Evolutionary conservation across 2,888 invertebrate species (phyloP).

Genomic region (Spisula subtruncata): DNA sequence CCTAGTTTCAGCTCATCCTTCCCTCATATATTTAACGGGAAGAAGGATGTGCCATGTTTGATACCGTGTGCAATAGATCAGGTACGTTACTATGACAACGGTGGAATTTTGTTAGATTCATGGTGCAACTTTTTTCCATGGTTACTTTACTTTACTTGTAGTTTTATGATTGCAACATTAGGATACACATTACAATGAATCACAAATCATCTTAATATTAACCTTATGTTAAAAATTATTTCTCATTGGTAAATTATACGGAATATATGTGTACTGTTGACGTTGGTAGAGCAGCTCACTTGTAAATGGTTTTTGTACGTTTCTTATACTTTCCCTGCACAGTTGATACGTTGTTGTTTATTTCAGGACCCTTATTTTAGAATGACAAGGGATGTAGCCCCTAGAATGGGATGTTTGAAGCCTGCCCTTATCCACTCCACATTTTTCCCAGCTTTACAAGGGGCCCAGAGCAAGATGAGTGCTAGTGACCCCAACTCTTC

Average conservation of each 20-base stretch:
- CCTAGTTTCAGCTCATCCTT: slow-evolving; percentile 92
- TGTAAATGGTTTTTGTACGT: no score
- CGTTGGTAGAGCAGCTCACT: no score
- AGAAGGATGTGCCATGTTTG: slow-evolving; percentile 93
- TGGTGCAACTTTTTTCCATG: no score
- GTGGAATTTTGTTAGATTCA: neutral
- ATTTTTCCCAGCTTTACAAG: slow-evolving; percentile 98
- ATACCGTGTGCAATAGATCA: slow-evolving; percentile 99
- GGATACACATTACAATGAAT: no score
- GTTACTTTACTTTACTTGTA: no score
- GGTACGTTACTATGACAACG: slow-evolving; percentile 84
- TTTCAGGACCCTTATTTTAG: slow-evolving; percentile 98
- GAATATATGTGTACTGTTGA: no score
- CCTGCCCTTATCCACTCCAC: slow-evolving; percentile 95
- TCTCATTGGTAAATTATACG: no score
- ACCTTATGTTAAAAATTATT: no score
- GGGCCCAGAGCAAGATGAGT: slow-evolving; percentile 99
- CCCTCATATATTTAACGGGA: slow-evolving; percentile 94
- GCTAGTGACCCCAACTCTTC: slow-evolving; percentile 97
- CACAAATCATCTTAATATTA: no score
- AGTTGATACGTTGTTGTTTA: neutral
- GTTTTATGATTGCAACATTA: no score
- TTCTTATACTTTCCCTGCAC: no score
- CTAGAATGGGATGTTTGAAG: slow-evolving; percentile 93
- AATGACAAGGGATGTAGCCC: slow-evolving; percentile 99